Conservation (phyloP, 2,888 invertebrate genomes). For the Rhabditophanes sp. region DNA sequence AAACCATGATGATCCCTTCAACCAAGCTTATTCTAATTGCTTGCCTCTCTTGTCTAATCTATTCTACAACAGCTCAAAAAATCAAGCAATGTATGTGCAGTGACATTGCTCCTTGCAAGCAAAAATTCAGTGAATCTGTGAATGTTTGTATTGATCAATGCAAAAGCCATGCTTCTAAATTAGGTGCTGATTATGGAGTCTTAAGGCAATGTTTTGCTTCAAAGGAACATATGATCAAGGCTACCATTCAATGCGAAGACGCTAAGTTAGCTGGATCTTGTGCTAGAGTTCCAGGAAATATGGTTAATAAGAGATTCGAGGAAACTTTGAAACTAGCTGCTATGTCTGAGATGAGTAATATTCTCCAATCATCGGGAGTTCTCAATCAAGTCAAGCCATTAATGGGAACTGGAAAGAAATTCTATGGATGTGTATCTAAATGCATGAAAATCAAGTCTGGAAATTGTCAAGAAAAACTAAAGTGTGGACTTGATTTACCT, state of each 20-base stretch:
- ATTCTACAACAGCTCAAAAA: slow-evolving; percentile 15
- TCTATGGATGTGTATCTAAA: slow-evolving; percentile 31
- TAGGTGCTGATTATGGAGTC: slow-evolving; percentile 29
- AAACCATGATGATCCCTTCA: too few relatives aligned
- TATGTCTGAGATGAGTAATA: slow-evolving; percentile 30
- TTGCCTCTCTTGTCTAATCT: slow-evolving; percentile 5
- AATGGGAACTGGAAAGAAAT: slow-evolving; percentile 30
- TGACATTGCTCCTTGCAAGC: slow-evolving; percentile 23
- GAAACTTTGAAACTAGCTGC: slow-evolving; percentile 40
- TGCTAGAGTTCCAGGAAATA: slow-evolving; percentile 18
- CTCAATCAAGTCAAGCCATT: slow-evolving; percentile 27
- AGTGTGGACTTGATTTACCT: slow-evolving; percentile 34
- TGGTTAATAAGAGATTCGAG: slow-evolving; percentile 38
- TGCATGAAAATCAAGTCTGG: slow-evolving; percentile 28
- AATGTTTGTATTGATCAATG: slow-evolving; percentile 12
- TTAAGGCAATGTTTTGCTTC: slow-evolving; percentile 22
- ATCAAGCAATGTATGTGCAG: slow-evolving; percentile 30
- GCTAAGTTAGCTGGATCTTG: slow-evolving; percentile 16
- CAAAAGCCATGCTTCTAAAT: slow-evolving; percentile 18
- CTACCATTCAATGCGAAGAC: slow-evolving; percentile 25
- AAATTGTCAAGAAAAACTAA: slow-evolving; percentile 17
- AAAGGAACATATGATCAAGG: slow-evolving; percentile 18
- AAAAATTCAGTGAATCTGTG: slow-evolving; percentile 7
- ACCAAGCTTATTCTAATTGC: too few relatives aligned
- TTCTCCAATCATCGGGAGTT: slow-evolving; percentile 21